Evolutionary conservation across 2,797 vertebrate genomes (phyloP).

Genomic region (Falco rusticolus): DNA sequence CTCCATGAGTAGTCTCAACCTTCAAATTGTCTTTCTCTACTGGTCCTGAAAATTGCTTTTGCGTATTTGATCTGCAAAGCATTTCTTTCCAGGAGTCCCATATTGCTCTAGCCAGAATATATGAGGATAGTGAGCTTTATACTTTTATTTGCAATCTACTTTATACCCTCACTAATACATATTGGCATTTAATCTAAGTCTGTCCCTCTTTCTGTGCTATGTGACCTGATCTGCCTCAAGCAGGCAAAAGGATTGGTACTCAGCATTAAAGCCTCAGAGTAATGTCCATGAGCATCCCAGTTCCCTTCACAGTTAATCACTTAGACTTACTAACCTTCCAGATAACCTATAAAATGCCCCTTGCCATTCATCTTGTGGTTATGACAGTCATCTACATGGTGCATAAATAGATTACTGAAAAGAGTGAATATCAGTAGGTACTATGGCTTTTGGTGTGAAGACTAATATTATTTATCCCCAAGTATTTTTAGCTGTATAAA

Average conservation of each 20-base stretch:
- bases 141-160: neutral
- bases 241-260: neutral
- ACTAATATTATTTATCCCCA: neutral
- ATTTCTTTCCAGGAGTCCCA: neutral
- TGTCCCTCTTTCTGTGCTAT: neutral
- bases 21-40: neutral
- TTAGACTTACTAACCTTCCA: neutral
- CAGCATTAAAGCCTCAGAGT: neutral
- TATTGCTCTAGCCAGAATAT: neutral
- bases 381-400: neutral
- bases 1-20: neutral
- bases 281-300: neutral
- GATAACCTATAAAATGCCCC: neutral
- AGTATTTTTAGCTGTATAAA: neutral
- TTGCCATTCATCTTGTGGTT: neutral
- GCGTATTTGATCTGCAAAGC: neutral
- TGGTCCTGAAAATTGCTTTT: conserved; percentile 33
- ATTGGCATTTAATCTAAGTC: neutral
- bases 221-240: neutral
- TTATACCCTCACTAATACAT: neutral
- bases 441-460: neutral
- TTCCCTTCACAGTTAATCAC: neutral
- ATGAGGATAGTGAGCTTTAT: neutral
- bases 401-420: neutral
- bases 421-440: too few species aligned